phyloP scores from a whole-genome alignment of 2,113 vertebrate genomes.

The Atrichornis clamosus region DNA sequence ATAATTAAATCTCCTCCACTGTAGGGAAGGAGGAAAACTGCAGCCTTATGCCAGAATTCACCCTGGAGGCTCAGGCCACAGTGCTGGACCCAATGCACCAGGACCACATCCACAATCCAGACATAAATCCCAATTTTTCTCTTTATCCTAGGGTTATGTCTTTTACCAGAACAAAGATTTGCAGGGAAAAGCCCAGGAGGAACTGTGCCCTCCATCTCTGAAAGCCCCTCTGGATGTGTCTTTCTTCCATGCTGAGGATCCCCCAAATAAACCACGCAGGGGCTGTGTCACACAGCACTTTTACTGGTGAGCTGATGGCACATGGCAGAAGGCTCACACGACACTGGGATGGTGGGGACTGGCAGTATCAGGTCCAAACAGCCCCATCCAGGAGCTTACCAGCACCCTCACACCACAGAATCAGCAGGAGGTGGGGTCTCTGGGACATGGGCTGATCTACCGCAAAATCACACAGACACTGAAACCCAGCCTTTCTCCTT shows the following conservation, averaged over 20 bases:
- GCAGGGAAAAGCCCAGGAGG: not conserved
- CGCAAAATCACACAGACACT: not conserved
- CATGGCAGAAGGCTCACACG: not conserved
- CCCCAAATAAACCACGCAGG: not conserved
- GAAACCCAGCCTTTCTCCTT: not conserved
- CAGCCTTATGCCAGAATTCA: not conserved
- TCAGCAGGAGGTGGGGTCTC: not conserved
- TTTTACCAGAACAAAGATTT: not conserved
- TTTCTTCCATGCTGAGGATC: not conserved
- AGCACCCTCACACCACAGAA: not conserved
- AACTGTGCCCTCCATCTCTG: not conserved
- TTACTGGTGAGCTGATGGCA: not conserved
- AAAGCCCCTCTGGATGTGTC: not conserved
- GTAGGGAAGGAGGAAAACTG: not conserved
- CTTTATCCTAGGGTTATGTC: not conserved
- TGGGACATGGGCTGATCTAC: not conserved
- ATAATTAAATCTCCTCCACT: not conserved
- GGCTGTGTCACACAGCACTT: not conserved
- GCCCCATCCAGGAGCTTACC: not conserved
- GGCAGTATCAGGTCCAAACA: not conserved
- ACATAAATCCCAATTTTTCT: not conserved
- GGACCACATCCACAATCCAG: not conserved
- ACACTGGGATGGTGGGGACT: not conserved
- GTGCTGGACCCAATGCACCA: not conserved
- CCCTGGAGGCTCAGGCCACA: not conserved